phyloP scores from a whole-genome alignment of 2,797 vertebrate species.

The Microctenopoma stevenorrisi region DNA sequence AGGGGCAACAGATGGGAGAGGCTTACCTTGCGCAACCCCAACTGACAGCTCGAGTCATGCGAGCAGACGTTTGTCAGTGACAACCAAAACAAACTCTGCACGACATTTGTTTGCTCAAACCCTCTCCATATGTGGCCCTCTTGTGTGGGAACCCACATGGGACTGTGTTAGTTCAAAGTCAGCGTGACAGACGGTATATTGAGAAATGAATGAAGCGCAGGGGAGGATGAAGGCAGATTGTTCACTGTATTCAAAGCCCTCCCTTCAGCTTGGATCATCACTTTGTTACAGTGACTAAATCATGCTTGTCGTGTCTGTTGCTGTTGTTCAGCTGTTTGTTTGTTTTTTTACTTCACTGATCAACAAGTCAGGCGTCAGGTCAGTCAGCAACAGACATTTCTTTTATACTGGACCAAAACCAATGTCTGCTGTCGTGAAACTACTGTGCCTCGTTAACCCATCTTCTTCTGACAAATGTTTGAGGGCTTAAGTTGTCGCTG shows the following conservation, averaged over 20 bases:
- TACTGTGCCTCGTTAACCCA: too few relatives aligned
- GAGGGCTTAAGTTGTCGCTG: too few relatives aligned
- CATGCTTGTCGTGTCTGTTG: background rate
- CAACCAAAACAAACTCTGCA: slow-evolving; percentile 63
- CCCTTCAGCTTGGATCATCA: background rate
- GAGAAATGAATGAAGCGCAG: slow-evolving; percentile 11
- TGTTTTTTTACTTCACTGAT: too few relatives aligned
- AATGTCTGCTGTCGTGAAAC: too few relatives aligned
- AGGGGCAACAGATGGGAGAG: slow-evolving; percentile 66
- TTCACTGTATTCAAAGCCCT: background rate
- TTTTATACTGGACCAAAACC: too few relatives aligned
- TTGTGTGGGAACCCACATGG: slow-evolving; percentile 32
- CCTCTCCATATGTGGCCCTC: slow-evolving; percentile 49
- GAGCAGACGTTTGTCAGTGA: slow-evolving; percentile 68
- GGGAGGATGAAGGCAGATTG: background rate
- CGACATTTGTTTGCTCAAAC: slow-evolving; percentile 56
- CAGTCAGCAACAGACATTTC: too few relatives aligned
- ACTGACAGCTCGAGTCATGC: slow-evolving; percentile 54
- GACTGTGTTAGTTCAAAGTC: slow-evolving; percentile 21
- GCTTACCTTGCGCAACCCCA: slow-evolving; percentile 66
- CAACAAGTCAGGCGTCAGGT: too few relatives aligned
- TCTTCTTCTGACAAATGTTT: too few relatives aligned
- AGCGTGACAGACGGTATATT: background rate
- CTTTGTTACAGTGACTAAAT: background rate
- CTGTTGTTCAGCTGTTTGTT: background rate